Percentiles rank a stretch among this genome's conserved stretches.
Evolutionary conservation across 2,797 vertebrate species (phyloP).

Genomic region (Pelochelys cantorii): DNA sequence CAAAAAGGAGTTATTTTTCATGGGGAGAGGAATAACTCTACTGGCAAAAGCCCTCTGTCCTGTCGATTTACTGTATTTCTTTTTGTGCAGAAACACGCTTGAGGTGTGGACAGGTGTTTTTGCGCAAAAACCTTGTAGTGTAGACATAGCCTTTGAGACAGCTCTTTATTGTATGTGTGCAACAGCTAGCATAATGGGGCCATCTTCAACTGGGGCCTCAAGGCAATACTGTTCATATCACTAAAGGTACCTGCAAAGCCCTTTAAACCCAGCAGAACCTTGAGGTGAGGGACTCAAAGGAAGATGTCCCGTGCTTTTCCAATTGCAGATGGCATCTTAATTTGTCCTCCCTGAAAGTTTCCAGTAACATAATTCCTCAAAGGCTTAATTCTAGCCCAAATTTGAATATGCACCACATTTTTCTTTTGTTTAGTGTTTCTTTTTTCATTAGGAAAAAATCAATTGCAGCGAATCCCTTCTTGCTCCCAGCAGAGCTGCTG

Average conservation of each 20-base stretch:
- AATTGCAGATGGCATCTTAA: neutral
- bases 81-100: too few relatives aligned
- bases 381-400: slow-evolving; percentile 29
- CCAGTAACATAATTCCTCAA: neutral
- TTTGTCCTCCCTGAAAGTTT: neutral
- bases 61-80: too few relatives aligned
- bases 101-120: too few relatives aligned
- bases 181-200: neutral
- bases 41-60: too few relatives aligned
- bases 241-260: neutral
- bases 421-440: neutral
- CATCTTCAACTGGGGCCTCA: neutral
- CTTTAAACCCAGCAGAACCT: neutral
- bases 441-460: slow-evolving; percentile 24
- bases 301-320: neutral
- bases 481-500: slow-evolving; percentile 2
- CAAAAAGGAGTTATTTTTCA: too few relatives aligned
- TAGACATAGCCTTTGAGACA: neutral
- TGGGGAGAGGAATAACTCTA: too few relatives aligned
- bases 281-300: neutral
- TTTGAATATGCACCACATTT: neutral
- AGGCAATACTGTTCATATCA: neutral
- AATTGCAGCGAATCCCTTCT: slow-evolving; percentile 17
- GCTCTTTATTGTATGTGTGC: neutral
- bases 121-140: too few relatives aligned